phyloP scores from a whole-genome alignment of 2,797 vertebrate species.

The Sandelia bainsii region DNA sequence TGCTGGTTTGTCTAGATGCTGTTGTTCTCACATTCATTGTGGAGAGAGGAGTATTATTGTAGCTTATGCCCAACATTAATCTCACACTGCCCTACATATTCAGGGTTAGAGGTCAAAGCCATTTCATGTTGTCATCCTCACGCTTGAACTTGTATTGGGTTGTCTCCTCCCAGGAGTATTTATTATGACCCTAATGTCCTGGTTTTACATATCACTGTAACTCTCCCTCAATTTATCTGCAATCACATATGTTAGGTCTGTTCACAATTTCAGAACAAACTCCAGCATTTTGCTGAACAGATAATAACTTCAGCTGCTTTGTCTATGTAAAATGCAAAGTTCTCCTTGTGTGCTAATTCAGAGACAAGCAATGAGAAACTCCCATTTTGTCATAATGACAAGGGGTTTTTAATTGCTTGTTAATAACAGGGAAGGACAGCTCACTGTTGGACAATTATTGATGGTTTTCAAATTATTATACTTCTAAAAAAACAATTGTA shows the following conservation, averaged over 20 bases:
- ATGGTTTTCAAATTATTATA: slow-evolving; percentile 43
- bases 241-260: slow-evolving; percentile 8
- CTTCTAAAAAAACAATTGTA: slow-evolving; percentile 40
- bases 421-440: slow-evolving; percentile 53
- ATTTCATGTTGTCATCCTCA: slow-evolving; percentile 70
- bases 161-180: slow-evolving; percentile 49
- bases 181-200: slow-evolving; percentile 48
- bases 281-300: slow-evolving; percentile 12
- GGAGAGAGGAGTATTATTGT: slow-evolving; percentile 60
- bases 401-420: slow-evolving; percentile 49
- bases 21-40: slow-evolving; percentile 30
- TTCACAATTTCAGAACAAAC: slow-evolving; percentile 12
- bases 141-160: slow-evolving; percentile 47
- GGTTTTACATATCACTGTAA: slow-evolving; percentile 59
- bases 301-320: slow-evolving; percentile 15
- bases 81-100: slow-evolving; percentile 74
- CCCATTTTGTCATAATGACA: slow-evolving; percentile 42
- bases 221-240: slow-evolving; percentile 18
- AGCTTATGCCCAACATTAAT: slow-evolving; percentile 81
- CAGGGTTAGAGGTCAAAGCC: slow-evolving; percentile 74
- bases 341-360: slow-evolving; percentile 31
- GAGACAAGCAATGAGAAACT: slow-evolving; percentile 34
- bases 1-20: slow-evolving; percentile 31
- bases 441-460: slow-evolving; percentile 42
- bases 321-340: slow-evolving; percentile 11